A percentile compares a stretch with the other conserved stretches of the same genome.
These are phyloP conservation scores for Drosophila cracens DNA, from an alignment of 2,888 invertebrate species.

Conservation along the genomic window DNA sequence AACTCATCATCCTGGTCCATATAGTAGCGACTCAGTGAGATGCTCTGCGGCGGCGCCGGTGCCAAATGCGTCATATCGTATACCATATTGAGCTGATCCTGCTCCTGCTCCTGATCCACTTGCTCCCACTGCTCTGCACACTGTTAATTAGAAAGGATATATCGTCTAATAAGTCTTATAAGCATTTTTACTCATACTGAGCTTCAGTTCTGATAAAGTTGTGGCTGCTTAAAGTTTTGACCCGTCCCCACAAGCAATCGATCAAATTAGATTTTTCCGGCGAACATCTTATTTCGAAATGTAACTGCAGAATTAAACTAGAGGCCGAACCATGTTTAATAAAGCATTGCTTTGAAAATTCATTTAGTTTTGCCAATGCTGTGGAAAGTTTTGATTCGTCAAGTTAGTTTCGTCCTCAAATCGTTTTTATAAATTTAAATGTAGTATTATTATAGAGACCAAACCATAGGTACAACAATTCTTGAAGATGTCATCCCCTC, in stretches of 20 bases:
- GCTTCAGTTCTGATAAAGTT: neutral
- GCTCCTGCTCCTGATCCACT: conserved; percentile 13
- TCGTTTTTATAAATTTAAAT: neutral
- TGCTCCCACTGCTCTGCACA: conserved; percentile 5
- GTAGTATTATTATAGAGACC: neutral
- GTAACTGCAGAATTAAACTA: neutral
- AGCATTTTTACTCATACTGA: neutral
- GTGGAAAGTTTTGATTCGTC: neutral
- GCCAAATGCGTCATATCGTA: conserved; percentile 85
- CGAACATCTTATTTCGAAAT: neutral
- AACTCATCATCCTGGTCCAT: conserved; percentile 73
- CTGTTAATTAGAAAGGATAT: conserved; percentile 4
- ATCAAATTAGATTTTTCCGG: neutral
- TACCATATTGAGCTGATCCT: conserved; percentile 76
- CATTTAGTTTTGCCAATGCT: neutral
- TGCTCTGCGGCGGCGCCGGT: conserved; percentile 82
- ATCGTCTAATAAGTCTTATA: neutral
- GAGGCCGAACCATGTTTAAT: neutral
- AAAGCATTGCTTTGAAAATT: neutral
- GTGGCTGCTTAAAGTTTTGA: neutral
- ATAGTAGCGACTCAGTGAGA: conserved; percentile 83
- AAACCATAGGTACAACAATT: neutral
- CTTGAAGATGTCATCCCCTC: neutral
- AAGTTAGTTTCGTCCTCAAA: neutral
- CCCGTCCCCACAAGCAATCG: neutral